phyloP scores from a whole-genome alignment of 2,888 invertebrate genomes.

The Drosophila glabriapex region DNA sequence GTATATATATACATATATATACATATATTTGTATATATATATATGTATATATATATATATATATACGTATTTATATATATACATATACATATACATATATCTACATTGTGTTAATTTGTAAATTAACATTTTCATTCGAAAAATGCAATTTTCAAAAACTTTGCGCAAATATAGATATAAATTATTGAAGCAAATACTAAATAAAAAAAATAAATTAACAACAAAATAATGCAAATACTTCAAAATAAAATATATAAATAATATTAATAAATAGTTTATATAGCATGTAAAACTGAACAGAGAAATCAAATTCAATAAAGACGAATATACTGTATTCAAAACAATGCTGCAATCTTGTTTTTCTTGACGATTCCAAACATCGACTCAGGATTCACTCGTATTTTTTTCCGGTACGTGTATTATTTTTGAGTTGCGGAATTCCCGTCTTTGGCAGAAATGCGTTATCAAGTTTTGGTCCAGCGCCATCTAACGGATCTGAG shows the following conservation, averaged over 20 bases:
- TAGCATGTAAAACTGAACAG: conserved; percentile 79
- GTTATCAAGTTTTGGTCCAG: not conserved
- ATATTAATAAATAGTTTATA: conserved; percentile 73
- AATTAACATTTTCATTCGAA: conserved; percentile 55
- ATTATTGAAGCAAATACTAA: conserved; percentile 44
- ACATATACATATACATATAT: conserved; percentile 14
- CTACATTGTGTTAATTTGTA: conserved; percentile 61
- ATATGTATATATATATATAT: conserved; percentile 12
- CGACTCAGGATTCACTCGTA: not conserved
- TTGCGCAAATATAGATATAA: conserved; percentile 33
- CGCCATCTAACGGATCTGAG: not conserved
- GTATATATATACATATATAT: conserved; percentile 12
- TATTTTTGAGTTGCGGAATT: not conserved
- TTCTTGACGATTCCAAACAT: not conserved
- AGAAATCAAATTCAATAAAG: conserved; percentile 79
- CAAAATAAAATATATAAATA: conserved; percentile 60
- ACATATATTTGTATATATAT: conserved; percentile 12
- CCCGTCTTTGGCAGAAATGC: not conserved
- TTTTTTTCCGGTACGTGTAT: not conserved
- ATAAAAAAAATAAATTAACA: conserved; percentile 18
- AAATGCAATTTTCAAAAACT: conserved; percentile 44
- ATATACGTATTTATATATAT: conserved; percentile 5
- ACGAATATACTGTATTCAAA: conserved; percentile 79
- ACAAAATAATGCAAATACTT: conserved; percentile 44
- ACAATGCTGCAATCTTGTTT: conserved; percentile 7